phyloP scores from a whole-genome alignment of 2,888 invertebrate genomes.

The Syritta pipiens region DNA sequence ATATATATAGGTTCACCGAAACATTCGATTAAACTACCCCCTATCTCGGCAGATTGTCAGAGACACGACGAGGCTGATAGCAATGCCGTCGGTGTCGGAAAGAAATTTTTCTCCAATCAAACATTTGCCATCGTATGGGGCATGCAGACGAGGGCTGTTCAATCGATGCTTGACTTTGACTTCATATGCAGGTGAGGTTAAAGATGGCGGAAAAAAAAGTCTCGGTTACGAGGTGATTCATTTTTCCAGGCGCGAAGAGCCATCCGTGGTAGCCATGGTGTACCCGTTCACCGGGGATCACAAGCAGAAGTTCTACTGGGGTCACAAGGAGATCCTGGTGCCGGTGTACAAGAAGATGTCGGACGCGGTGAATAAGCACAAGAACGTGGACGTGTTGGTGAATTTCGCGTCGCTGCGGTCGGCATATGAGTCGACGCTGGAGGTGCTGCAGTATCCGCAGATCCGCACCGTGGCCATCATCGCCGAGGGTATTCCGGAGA shows the following conservation, averaged over 20 bases:
- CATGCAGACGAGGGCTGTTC: constrained; percentile 98
- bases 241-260: constrained; percentile 93
- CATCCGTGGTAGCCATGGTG: constrained; percentile 96
- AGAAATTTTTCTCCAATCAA: constrained; percentile 87
- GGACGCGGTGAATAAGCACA: constrained; percentile 96
- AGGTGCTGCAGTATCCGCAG: constrained; percentile 96
- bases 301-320: constrained; percentile 99
- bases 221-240: too few species aligned
- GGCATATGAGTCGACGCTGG: constrained; percentile 97
- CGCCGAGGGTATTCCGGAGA: constrained; percentile 99
- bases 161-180: constrained; percentile 81
- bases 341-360: constrained; percentile 98
- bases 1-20: constrained; percentile 76
- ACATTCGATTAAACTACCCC: constrained; percentile 79
- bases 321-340: constrained; percentile 97
- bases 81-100: constrained; percentile 71
- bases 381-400: constrained; percentile 96
- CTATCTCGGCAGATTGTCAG: constrained; percentile 79
- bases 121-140: constrained; percentile 99
- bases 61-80: constrained; percentile 72
- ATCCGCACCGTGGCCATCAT: constrained; percentile 98
- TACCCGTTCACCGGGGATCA: constrained; percentile 99
- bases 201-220: too few species aligned
- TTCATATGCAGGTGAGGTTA: constrained; percentile 78
- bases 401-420: constrained; percentile 99